Evolutionary conservation across 2,888 invertebrate species (phyloP).

Genomic region (Chromoteleia sp.): DNA sequence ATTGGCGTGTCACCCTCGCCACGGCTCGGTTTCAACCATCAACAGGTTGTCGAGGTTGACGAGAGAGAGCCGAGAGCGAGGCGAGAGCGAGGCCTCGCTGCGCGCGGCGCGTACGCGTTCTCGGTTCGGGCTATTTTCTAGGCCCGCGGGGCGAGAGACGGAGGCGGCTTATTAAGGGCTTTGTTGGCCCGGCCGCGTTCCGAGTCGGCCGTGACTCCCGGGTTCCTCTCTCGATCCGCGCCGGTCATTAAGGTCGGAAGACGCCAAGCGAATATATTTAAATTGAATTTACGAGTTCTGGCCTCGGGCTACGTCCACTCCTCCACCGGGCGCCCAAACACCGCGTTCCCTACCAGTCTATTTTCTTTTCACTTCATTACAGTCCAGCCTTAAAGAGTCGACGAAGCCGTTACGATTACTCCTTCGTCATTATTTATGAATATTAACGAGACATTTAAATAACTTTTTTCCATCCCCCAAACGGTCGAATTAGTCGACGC

Average conservation of each 20-base stretch:
- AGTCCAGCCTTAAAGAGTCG: background rate
- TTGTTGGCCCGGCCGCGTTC: conserved; percentile 43
- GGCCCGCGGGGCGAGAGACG: conserved; percentile 6
- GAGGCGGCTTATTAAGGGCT: conserved; percentile 69
- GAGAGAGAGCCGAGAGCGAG: conserved; percentile 52
- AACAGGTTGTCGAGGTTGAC: conserved; percentile 70
- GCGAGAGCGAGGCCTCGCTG: conserved; percentile 32
- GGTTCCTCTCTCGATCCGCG: conserved; percentile 65
- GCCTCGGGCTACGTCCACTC: conserved; percentile 74
- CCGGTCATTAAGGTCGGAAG: conserved; percentile 82
- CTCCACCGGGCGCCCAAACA: conserved; percentile 24
- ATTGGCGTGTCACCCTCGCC: conserved; percentile 66
- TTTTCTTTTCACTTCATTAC: conserved; percentile 44
- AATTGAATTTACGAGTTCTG: conserved; percentile 82
- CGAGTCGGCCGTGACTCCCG: conserved; percentile 60
- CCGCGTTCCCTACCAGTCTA: conserved; percentile 39
- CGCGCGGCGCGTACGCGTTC: conserved; percentile 27
- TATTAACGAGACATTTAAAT: conserved; percentile 4
- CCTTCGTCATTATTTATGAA: background rate
- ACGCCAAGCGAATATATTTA: conserved; percentile 77
- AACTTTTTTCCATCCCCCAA: too few species aligned
- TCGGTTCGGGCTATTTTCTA: conserved; percentile 14
- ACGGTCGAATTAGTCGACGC: too few species aligned
- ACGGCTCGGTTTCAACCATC: conserved; percentile 68
- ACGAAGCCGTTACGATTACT: conserved; percentile 35